Base-by-base conservation (phyloP, 1,140 invertebrate genomes). In the Prorops nasuta region DNA sequence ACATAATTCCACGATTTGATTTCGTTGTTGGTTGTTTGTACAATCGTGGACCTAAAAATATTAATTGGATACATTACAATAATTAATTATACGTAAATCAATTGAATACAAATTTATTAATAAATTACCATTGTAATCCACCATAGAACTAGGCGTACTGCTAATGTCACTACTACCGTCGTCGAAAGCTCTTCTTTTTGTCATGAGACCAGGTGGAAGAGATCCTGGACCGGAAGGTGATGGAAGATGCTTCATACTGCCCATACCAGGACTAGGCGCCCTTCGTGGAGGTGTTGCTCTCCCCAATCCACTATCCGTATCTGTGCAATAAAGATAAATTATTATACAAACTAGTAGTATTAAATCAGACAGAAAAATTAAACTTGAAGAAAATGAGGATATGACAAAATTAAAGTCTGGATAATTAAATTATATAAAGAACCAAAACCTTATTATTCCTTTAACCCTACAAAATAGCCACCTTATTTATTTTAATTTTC, bases 1-100 rank as follows among this genome's bases (percentile, higher is more conserved):
- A 73, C 78, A 99, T 97, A 56, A 99, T 96, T 60, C 88, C 88
- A 51, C 96, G 85, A 79, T 99, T 99, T 4, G 94, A 96, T 76
- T 98, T 97, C 16, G 93, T 91, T 35, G 91, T 83, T 58, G 96
- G 95, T 78, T 98, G 96, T 67, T 97, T 96, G 75, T 96, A 99
- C 48, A 99, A 80, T 76, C 96, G 87, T 9, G 94, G 92, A 71
- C 96, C 95, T 96, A 69, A 49, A 69, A 60, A 31, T 59, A 44
- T 48, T 19, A 40, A 6, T 39, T 39, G 19, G 31, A 37, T 41
- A 28, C 24, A 28, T 28, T 28, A 28, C 10, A 28, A 28, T 6
- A 6, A 28, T 28, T 28, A 4, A 6, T 10, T 10, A 6, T 10
- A 10, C 4, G 4, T 6, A 28, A 28, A 28, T 28, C 24, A 28